phyloP scores from a whole-genome alignment of 2,888 invertebrate genomes.

The Thalpophila matura region DNA sequence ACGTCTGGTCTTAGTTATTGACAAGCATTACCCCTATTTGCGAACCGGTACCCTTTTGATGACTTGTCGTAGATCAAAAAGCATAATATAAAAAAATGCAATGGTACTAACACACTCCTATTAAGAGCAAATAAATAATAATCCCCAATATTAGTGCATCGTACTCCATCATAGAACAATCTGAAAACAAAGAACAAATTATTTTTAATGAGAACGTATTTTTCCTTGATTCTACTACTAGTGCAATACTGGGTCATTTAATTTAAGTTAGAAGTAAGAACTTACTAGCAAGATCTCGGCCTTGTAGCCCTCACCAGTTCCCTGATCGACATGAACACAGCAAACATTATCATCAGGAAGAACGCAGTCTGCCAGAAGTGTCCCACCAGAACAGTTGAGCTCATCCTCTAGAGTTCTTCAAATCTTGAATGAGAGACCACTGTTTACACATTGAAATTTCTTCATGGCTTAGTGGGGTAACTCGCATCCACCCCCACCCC shows the following conservation, averaged over 20 bases:
- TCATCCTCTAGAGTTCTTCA: constrained; percentile 7
- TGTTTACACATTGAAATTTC: background rate
- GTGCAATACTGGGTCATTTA: too few species aligned
- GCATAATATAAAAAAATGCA: too few species aligned
- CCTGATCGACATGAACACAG: constrained; percentile 68
- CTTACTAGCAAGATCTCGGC: constrained; percentile 16
- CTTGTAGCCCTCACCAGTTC: constrained; percentile 65
- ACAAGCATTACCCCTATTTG: too few species aligned
- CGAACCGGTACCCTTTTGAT: too few species aligned
- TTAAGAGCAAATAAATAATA: constrained; percentile 73
- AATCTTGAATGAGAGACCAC: constrained; percentile 12
- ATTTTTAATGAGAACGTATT: too few species aligned
- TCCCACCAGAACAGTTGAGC: background rate
- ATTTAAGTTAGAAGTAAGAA: too few species aligned
- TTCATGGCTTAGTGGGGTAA: too few species aligned
- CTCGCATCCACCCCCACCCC: too few species aligned
- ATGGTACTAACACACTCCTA: constrained; percentile 75
- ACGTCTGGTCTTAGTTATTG: too few species aligned
- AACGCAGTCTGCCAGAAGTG: constrained; percentile 72
- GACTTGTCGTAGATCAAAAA: too few species aligned
- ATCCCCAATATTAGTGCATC: constrained; percentile 73
- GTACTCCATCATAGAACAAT: constrained; percentile 67
- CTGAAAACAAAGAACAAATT: constrained; percentile 24
- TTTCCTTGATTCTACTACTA: too few species aligned
- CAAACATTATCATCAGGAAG: constrained; percentile 73